Evolutionary conservation across 2,113 vertebrate genomes (phyloP).

Genomic region (Brachyistius frenatus): DNA sequence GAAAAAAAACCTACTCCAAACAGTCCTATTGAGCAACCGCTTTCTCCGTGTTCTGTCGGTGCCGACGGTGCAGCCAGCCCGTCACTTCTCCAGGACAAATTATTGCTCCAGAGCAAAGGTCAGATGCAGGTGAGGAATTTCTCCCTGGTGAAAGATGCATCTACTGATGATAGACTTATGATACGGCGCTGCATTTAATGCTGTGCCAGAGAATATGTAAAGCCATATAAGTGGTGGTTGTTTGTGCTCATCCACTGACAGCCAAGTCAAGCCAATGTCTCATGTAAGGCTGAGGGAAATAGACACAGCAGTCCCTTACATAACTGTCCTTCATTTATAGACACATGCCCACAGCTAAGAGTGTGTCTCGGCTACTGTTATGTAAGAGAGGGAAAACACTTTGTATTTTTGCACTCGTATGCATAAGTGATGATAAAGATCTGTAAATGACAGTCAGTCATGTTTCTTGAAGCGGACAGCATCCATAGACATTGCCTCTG

Average conservation of each 20-base stretch:
- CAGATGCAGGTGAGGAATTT: constrained; percentile 32
- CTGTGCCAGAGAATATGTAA: constrained; percentile 8
- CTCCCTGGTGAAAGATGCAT: constrained; percentile 8
- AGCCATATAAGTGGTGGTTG: neutral
- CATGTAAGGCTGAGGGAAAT: constrained; percentile 18
- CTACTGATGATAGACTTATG: constrained; percentile 18
- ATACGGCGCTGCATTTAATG: neutral
- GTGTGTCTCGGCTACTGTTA: constrained; percentile 43
- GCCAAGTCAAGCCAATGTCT: constrained; percentile 24
- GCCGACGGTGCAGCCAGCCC: constrained; percentile 4
- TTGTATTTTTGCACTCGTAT: neutral
- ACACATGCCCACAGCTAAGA: constrained; percentile 58
- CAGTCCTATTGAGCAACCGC: constrained; percentile 5
- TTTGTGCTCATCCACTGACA: constrained; percentile 17
- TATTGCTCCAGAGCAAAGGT: constrained; percentile 26
- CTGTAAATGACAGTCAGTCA: neutral
- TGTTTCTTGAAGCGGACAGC: constrained; percentile 6
- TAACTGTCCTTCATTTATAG: constrained; percentile 72
- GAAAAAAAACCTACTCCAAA: constrained; percentile 19
- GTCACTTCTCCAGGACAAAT: neutral
- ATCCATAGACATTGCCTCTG: neutral
- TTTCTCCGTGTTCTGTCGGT: constrained; percentile 6
- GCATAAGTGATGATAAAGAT: neutral
- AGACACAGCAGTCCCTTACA: constrained; percentile 52
- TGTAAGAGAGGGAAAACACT: constrained; percentile 44